Base-by-base conservation (phyloP, 2,888 invertebrate genomes). In the Netelia fuscicornis region DNA sequence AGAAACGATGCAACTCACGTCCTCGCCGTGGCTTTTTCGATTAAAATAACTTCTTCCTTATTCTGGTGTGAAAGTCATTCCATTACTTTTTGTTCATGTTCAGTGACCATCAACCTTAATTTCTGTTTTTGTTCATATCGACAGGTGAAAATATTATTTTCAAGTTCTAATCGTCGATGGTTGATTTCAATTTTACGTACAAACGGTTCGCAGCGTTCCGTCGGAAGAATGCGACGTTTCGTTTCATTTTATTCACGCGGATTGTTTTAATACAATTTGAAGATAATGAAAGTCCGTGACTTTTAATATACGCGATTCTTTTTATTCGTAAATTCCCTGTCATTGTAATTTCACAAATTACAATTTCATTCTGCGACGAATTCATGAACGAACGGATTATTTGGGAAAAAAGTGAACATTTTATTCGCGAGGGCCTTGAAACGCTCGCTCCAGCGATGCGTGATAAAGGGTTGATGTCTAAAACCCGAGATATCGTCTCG, bases 1-100 rank as follows among this genome's bases (percentile, higher is more conserved):
- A 56, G 48, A 68, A 44, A 80, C 80, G 76, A 85, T 80, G 76
- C 83, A 17, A 54, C 76, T 80, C 85, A 85, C 85, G 85, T 85
- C 48, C 56, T 20, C 52, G 20, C 8, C 25, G 44, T 67, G 52
- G 58, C 72, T 62, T 44, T 56, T 23, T 37, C n/a, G 11, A 70
- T 65, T 58, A 54, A 5, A 71, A 75, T 58, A 71, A 65, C 42
- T 67, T 17, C n/a, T 30, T 11, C 42, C 75, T 54, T n/a, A 65
- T 75, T 44, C 58, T 54, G 13, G 13, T 65, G 60, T 48, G 13
- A 65, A 64, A 42, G 37, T 37, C 37, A 37, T 54, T 84, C 48
- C 48, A 48, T 48, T 48, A 48, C 11, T 48, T 48, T 48, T 48
- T 48, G 5, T 48, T 48, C 13, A 48, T 48, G 13, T 48, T 48